These are phyloP conservation scores for Corythucha ciliata DNA, from an alignment of 2,888 invertebrate species.

Conservation along the genomic window DNA sequence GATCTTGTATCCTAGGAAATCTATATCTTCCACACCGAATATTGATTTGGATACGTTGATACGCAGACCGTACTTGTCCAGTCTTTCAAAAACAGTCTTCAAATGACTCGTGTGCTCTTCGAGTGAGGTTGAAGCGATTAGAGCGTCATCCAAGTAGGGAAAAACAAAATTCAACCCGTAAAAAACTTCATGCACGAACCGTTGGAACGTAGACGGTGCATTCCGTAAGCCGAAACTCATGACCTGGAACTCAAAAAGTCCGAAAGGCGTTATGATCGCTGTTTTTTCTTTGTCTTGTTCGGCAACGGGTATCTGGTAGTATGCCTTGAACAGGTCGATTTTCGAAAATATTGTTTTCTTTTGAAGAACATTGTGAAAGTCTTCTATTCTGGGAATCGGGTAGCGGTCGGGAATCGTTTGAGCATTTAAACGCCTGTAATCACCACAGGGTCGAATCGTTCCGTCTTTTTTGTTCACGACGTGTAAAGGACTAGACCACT, in stretches of 20 bases:
- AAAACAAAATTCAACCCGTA: conserved; percentile 32
- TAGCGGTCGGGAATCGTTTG: conserved; percentile 39
- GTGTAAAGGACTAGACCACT: conserved; percentile 38
- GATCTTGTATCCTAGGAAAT: conserved; percentile 25
- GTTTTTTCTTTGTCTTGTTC: conserved; percentile 15
- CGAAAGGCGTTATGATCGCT: conserved; percentile 16
- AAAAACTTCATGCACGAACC: conserved; percentile 33
- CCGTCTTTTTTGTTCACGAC: conserved; percentile 35
- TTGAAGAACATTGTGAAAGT: conserved; percentile 34
- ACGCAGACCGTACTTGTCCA: conserved; percentile 30
- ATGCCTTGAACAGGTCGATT: conserved; percentile 22
- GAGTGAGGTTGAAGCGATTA: conserved; percentile 32
- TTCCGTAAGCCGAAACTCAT: conserved; percentile 28
- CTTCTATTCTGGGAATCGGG: conserved; percentile 38
- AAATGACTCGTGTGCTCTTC: conserved; percentile 31
- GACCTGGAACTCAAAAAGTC: not conserved
- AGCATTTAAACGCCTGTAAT: conserved; percentile 39
- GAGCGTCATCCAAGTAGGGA: conserved; percentile 39
- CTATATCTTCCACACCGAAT: conserved; percentile 15
- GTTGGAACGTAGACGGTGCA: conserved; percentile 34
- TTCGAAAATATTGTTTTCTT: conserved; percentile 27
- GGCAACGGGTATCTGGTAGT: conserved; percentile 16
- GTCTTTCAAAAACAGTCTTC: conserved; percentile 24
- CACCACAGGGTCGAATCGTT: conserved; percentile 39
- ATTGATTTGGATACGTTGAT: conserved; percentile 33